Percentiles rank a stretch among this genome's conserved stretches.
Conservation (phyloP, 2,888 invertebrate species). For the Ectemnius continuus region DNA sequence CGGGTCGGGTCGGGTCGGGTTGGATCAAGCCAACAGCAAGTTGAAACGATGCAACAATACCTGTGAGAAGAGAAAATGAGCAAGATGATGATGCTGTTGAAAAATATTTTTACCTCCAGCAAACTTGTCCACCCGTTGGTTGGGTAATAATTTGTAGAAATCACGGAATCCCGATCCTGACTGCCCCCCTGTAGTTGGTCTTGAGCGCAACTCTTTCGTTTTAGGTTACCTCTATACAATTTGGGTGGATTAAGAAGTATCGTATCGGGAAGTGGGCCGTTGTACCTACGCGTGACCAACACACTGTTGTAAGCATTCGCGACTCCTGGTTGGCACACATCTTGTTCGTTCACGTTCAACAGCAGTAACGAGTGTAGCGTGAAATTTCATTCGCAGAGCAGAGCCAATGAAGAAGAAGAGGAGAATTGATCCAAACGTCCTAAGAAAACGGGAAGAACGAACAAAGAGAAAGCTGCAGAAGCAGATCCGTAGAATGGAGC, state of each 20-base stretch:
- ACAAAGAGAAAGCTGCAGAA: conserved; percentile 91
- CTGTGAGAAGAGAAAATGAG: no score
- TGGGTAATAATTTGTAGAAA: no score
- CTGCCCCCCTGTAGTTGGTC: neutral
- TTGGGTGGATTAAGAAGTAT: conserved; percentile 64
- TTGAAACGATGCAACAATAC: no score
- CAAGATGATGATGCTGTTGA: no score
- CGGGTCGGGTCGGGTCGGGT: no score
- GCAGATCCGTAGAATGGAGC: conserved; percentile 89
- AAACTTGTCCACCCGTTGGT: no score
- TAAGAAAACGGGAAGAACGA: conserved; percentile 90
- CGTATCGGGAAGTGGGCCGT: conserved; percentile 65
- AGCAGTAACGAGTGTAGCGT: no score
- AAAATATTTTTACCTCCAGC: no score
- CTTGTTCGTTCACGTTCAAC: no score
- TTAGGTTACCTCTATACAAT: conserved; percentile 28
- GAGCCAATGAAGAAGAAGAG: conserved; percentile 96
- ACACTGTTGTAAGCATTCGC: conserved; percentile 72
- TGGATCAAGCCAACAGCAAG: no score
- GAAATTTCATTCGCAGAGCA: conserved; percentile 80
- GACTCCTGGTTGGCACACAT: no score
- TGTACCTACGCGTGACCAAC: conserved; percentile 73
- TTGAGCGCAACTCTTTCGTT: conserved; percentile 1
- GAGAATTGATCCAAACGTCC: conserved; percentile 88
- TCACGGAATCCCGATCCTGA: no score